Base-by-base conservation (phyloP, 2,888 invertebrate genomes). In the Creontiades dilutus region DNA sequence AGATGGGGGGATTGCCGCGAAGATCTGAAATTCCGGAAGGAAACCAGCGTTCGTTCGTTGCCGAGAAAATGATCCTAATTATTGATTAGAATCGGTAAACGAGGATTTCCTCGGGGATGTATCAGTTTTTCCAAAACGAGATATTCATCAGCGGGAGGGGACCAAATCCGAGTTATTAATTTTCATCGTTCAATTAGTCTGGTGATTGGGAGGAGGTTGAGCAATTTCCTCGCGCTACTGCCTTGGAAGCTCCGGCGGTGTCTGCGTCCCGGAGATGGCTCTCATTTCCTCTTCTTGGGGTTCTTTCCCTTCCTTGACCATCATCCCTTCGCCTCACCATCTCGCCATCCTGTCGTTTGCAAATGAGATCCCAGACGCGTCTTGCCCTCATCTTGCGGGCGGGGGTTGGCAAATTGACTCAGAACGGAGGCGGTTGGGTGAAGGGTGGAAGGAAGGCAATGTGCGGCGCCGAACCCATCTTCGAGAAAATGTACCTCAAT, bases 101-200 rank as follows among this genome's bases (percentile, higher is more conserved):
- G 37, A 37, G 61, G 46, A 88, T 88, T 88, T 88, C 88, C 88
- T 19, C 46, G n/a, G 80, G 88, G 88, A 88, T 78, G 88, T 88
- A 88, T 88, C 88, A 88, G 52, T 88, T 88, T 88, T 88, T 88
- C 47, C 61, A 88, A 86, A 88, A 37, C 28, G 61, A 57, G 68
- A 48, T 55, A 86, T 37, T 57, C 46, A 57, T 86, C 61, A 61
- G 27, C 1, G 46, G 19, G 27, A 48, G 48, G 23, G 52, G 47
- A 52, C 52, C 19, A 52, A 48, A 27, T 48, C 48, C 4, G 52
- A 23, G 47, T 88, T 88, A 88, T 88, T 88, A 88, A 88, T 81
- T 88, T 88, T 80, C 88, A 88, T 88, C 88, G 88, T 88, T 80
- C 88, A 88, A 88, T 88, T 88, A 88, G 88, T 46, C 52, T n/a